These are phyloP conservation scores for Trichogramma dendrolimi DNA, from an alignment of 2,888 invertebrate species.

Conservation along the genomic window DNA sequence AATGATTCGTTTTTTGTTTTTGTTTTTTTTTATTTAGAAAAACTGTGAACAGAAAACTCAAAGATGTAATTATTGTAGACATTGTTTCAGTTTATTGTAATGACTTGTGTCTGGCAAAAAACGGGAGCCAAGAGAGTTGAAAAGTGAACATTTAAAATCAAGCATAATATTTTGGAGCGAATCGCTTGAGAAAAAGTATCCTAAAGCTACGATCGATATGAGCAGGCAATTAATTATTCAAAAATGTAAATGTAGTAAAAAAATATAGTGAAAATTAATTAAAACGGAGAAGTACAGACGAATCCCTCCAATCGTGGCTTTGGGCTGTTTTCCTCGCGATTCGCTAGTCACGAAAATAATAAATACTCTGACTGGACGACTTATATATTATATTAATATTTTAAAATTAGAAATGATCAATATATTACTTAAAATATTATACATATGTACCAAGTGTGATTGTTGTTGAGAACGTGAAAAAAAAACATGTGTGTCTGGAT, in stretches of 20 bases:
- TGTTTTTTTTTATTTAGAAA: slow-evolving; percentile 3
- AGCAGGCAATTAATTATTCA: not conserved
- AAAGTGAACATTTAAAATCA: slow-evolving; percentile 9
- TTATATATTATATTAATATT: slow-evolving; percentile 7
- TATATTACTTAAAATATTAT: slow-evolving; percentile 9
- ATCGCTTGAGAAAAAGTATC: slow-evolving; percentile 31
- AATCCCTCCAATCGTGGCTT: slow-evolving; percentile 37
- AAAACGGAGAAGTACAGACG: not conserved
- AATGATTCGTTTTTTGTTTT: slow-evolving; percentile 18
- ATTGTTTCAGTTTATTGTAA: no score
- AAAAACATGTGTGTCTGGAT: slow-evolving; percentile 13
- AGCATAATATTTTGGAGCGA: slow-evolving; percentile 14
- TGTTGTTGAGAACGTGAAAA: slow-evolving; percentile 19
- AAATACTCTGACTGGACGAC: slow-evolving; percentile 26
- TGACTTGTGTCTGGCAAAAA: slow-evolving; percentile 4
- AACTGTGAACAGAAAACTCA: slow-evolving; percentile 12
- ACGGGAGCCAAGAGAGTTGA: slow-evolving; percentile 16
- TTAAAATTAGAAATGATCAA: slow-evolving; percentile 14
- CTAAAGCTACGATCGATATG: slow-evolving; percentile 41
- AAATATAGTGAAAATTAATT: slow-evolving; percentile 4
- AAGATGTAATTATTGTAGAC: slow-evolving; percentile 12
- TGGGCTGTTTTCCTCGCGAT: slow-evolving; percentile 34
- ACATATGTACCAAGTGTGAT: slow-evolving; percentile 26
- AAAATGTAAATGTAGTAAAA: slow-evolving; percentile 5
- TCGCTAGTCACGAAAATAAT: slow-evolving; percentile 13